Percentiles rank a stretch among this genome's conserved stretches.
Conservation (phyloP, 2,113 vertebrate genomes). For the Rhagologus leucostigma region DNA sequence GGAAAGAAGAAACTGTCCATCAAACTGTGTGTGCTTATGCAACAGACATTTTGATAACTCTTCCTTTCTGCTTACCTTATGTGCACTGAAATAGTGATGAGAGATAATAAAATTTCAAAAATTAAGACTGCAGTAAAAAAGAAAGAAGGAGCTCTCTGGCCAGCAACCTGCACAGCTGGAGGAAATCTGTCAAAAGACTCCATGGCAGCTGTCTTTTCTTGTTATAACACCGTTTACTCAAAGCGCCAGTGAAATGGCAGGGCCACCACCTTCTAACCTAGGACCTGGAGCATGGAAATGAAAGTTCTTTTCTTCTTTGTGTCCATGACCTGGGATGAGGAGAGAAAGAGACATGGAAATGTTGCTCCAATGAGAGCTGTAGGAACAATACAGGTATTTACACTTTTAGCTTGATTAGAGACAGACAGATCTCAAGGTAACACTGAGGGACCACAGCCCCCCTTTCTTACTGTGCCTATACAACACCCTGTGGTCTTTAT, state of each 20-base stretch:
- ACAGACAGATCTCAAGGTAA: neutral
- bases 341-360: neutral
- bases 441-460: neutral
- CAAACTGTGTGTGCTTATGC: neutral
- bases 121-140: neutral
- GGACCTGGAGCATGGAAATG: neutral
- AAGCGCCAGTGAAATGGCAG: neutral
- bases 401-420: neutral
- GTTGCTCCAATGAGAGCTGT: neutral
- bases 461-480: neutral
- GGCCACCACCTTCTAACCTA: neutral
- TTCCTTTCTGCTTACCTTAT: neutral
- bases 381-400: neutral
- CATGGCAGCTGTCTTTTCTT: neutral
- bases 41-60: neutral
- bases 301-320: neutral
- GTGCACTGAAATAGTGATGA: neutral
- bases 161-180: neutral
- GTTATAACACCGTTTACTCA: rapidly evolving
- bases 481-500: neutral
- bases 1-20: neutral
- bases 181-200: neutral
- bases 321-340: neutral
- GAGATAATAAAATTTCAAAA: neutral
- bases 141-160: neutral